phyloP scores from a whole-genome alignment of 2,113 vertebrate genomes.

The Tetrax tetrax region DNA sequence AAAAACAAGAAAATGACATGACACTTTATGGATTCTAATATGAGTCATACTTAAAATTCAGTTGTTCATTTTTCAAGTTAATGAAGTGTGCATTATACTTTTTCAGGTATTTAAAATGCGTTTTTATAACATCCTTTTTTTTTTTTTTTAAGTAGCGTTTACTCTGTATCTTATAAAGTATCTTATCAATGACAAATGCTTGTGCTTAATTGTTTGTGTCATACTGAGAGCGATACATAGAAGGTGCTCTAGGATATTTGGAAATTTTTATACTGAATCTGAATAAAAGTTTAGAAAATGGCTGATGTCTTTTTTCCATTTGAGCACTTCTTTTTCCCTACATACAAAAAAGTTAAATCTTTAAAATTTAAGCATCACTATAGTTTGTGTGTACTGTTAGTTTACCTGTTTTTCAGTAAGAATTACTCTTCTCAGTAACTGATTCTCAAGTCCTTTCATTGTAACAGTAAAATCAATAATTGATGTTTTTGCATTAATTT shows the following conservation, averaged over 20 bases:
- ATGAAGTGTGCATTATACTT: neutral
- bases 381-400: neutral
- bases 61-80: neutral
- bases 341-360: neutral
- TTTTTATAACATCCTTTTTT: neutral
- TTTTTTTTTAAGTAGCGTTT: neutral
- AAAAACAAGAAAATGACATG: conserved; percentile 4
- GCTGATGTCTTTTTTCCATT: neutral
- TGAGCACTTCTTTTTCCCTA: neutral
- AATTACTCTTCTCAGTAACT: conserved; percentile 80
- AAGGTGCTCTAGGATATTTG: neutral
- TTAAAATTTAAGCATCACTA: neutral
- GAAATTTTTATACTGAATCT: neutral
- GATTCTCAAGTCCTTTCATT: conserved; percentile 82
- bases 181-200: neutral
- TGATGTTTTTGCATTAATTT: conserved; percentile 81
- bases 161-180: neutral
- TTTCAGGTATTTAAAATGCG: neutral
- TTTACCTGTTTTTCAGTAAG: conserved; percentile 82
- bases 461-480: conserved; percentile 84
- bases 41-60: neutral
- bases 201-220: neutral
- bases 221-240: neutral
- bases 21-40: neutral
- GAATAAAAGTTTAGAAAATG: neutral